Evolutionary conservation across 2,888 invertebrate genomes (phyloP), one percentile per base, ranked within the genome.

Genomic region (Pilophorus perplexus): DNA sequence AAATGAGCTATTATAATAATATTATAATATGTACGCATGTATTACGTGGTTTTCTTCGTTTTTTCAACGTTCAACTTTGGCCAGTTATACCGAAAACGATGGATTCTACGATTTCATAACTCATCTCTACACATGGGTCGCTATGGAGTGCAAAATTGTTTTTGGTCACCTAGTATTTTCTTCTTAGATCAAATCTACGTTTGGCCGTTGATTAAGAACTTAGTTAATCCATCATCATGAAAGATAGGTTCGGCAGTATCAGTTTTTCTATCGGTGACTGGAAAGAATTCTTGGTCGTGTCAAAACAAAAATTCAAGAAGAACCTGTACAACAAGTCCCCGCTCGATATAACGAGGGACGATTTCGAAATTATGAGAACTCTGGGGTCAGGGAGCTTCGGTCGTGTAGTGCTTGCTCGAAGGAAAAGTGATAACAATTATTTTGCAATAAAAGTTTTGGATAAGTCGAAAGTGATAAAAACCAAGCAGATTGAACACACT

Each of bases 331-430:
- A 22, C 18, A 42, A 42, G 25, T 38, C 46, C 3, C 18, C 48
- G 3, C 28, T 18, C 12, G 44, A 60, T 20, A 59, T 52, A 5
- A 18, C 27, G 16, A 28, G 44, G 16, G 60, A 60, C 12, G 62
- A 62, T 46, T 68, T 68, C 22, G 55, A 68, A 1, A 38, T 66
- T 5, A 27, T 66, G 27, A 50, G 62, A 22, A 68, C 68, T 0
- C 38, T 68, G 28, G 68, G 68, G 18, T 66, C 57, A 8, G 68
- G 68, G 2, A 59, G 66, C 10, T 66, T 66, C 28, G 68, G 68
- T 10, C 20, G 68, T 6, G 68, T 68, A 12, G 27, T 66, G 4
- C 40, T 68, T 23, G 66, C 66, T 2, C 8, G 50, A 22, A 1
- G 23, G 1, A 23, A 68, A 20, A 46, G n/a, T 10, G 55, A 54